Base-by-base conservation (phyloP, 1,140 invertebrate genomes). In the Heliothis virescens region DNA sequence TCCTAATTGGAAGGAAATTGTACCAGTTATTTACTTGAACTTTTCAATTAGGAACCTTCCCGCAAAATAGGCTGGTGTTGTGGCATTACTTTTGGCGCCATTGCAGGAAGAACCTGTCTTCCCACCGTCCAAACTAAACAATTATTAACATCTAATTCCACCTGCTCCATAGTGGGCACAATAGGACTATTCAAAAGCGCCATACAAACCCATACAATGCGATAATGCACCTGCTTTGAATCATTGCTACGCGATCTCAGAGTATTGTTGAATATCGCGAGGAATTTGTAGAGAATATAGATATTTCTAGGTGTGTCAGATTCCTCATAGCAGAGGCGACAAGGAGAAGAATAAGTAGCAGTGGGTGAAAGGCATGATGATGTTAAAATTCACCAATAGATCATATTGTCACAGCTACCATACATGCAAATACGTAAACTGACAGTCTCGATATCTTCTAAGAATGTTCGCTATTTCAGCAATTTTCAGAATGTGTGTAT, bases 191-290 rank as follows among this genome's bases (percentile, higher is more conserved):
- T 76, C 74, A 76, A 29, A 50, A 52, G 13, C 29, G 74, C 74
- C 60, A 76, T 63, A 76, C 59, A n/a, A 53, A 65, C 10, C 73
- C 41, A 29, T 34, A 76, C 74, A 76, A 76, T 76, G 47, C 47
- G 50, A 18, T 71, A 53, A 65, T 76, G 74, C 74, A 76, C 74
- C 74, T 65, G 74, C 48, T 34, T 76, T 63, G 74, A 65, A 76
- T 76, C 57, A 26, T 62, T 71, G 67, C 53, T 71, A 71, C 48
- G 67, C 41, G 65, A 52, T 26, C 62, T 16, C 10, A 65, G 63
- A 47, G 48, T 26, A 29, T 52, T 15, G 48, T 50, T 69, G 9
- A 29, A 50, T 52, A 15, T 26, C 52, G 16, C 16, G 53, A 18
- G 53, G 5, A 60, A 29, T 60, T 29, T 26, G 12, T 29, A 9